Base-by-base conservation (phyloP, 2,113 vertebrate genomes). In the Silurus asotus region DNA sequence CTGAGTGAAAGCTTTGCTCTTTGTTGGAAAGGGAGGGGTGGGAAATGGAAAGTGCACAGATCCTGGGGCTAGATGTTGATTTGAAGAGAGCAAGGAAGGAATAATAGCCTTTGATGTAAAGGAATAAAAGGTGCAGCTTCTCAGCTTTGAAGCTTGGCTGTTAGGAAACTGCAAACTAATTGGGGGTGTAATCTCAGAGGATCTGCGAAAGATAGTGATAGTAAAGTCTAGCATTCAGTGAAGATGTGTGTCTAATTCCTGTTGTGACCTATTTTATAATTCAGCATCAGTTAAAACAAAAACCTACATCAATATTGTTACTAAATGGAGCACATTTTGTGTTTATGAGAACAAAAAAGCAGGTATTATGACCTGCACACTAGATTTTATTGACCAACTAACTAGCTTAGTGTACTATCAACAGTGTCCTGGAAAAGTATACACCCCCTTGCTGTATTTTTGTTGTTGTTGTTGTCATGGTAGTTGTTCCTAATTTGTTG, bases 11-110 rank as follows among this genome's bases (percentile, higher is more conserved):
- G 74, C 90, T 83, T 81, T 83, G 90, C 90, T 92, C 77, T 81
- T 90, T 56, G 86, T 76, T 85, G 77, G 84, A 45, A 88, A 59
- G 72, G 89, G 86, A 90, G 89, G 81, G 67, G 74, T 74, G 74
- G 77, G 77, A 80, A 61, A 87, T 78, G 85, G 87, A 89, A 87
- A 85, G 89, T 76, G 84, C 85, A 80, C 83, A 91, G 90, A 92
- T 92, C 93, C 93, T 91, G 67, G 75, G 92, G 92, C 88, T 91
- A 87, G 92, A 92, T 94, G 93, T 90, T 93, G 93, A 93, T 94
- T 94, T 93, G 88, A 93, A 92, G 88, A 88, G 88, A 92, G 90
- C 93, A 93, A 90, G 91, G 89, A 92, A 93, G 90, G 89, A 93
- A 93, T 92, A 92, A 91, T 89, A 88, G 85, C 48, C 91, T 93